These are phyloP conservation scores for Phenacoccus solenopsis DNA, from an alignment of 1,140 invertebrate species.

Conservation along the genomic window DNA sequence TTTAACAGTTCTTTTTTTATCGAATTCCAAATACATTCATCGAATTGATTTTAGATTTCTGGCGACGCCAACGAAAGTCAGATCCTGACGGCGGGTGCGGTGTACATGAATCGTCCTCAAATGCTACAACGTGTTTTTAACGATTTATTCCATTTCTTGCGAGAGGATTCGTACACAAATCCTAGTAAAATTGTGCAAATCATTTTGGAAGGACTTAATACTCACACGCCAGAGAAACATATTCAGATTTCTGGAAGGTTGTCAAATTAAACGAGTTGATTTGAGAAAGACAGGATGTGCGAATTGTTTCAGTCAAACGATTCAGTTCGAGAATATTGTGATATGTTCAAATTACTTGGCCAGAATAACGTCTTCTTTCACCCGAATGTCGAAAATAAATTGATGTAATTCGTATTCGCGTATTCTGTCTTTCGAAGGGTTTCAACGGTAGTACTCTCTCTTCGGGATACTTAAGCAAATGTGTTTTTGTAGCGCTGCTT, in stretches of 20 bases:
- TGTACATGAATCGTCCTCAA: conserved; percentile 64
- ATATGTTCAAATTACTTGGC: no score
- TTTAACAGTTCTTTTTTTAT: no score
- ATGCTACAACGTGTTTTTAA: conserved; percentile 75
- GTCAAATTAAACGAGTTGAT: not conserved
- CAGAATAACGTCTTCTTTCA: no score
- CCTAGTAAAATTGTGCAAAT: conserved; percentile 57
- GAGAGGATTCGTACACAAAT: conserved; percentile 59
- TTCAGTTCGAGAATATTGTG: no score
- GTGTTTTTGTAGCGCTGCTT: conserved; percentile 56
- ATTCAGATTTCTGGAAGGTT: conserved; percentile 85
- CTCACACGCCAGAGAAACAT: conserved; percentile 65
- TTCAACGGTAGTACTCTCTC: no score
- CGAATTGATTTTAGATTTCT: conserved; percentile 60
- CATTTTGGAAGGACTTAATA: conserved; percentile 74
- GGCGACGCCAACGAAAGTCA: conserved; percentile 86
- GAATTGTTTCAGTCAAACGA: no score
- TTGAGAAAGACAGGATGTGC: not conserved
- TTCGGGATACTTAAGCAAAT: not conserved
- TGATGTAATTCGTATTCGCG: no score
- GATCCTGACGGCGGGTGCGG: conserved; percentile 65
- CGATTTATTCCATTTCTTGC: conserved; percentile 81
- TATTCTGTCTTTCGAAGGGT: no score
- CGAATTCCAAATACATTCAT: no score
- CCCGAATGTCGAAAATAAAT: no score